These are phyloP conservation scores for Salminus brasiliensis DNA, from an alignment of 2,113 vertebrate genomes.

Conservation along the genomic window DNA sequence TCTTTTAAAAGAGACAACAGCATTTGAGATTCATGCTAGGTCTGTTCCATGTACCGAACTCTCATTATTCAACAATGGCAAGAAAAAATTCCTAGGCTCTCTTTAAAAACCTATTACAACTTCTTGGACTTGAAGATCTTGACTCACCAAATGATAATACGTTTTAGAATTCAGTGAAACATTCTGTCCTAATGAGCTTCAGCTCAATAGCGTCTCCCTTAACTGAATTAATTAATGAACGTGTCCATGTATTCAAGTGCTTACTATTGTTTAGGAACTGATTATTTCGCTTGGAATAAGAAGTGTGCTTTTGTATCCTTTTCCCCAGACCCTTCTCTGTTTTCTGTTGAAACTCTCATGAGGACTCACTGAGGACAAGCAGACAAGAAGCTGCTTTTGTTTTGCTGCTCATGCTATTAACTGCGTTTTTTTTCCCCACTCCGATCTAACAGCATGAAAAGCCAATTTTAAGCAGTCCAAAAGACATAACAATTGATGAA, in stretches of 20 bases:
- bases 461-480: not conserved
- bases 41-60: too few relatives aligned
- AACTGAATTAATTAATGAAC: not conserved
- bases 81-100: too few relatives aligned
- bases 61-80: too few relatives aligned
- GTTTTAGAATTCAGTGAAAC: not conserved
- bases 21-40: too few relatives aligned
- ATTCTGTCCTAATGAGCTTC: not conserved
- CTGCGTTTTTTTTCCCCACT: not conserved
- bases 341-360: not conserved
- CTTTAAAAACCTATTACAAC: not conserved
- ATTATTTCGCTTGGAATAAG: not conserved
- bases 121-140: not conserved
- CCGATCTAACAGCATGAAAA: not conserved
- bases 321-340: not conserved
- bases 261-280: not conserved
- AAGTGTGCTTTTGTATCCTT: not conserved
- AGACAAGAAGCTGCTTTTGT: not conserved
- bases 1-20: too few relatives aligned
- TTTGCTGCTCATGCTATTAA: not conserved
- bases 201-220: not conserved
- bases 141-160: slow-evolving; percentile 1
- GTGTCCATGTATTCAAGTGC: not conserved
- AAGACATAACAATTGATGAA: not conserved
- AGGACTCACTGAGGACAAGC: not conserved